Evolutionary conservation across 2,888 invertebrate species (phyloP), one percentile per base, ranked within the genome.

Genomic region (Trachelus iudaicus): DNA sequence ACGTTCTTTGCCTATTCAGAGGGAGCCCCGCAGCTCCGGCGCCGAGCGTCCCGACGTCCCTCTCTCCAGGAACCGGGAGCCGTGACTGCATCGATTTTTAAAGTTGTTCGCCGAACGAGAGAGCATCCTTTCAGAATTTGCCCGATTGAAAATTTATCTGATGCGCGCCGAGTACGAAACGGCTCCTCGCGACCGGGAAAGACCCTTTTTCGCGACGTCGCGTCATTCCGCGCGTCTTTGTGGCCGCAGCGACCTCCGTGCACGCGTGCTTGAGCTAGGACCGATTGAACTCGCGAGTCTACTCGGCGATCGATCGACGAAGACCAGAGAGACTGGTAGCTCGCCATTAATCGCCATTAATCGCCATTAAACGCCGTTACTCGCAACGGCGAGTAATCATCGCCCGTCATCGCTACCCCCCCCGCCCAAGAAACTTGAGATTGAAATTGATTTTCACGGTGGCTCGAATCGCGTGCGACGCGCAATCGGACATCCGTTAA

Each of bases 141-240:
- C 87, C 85, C 89, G 86, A 89, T 89, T 89, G 89, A 89, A 89
- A 89, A 89, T 89, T 89, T 89, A 89, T 89, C 89, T 87, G 87
- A 89, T 89, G 88, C 85, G 86, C 85, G 82, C 82, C 80, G 86
- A 86, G 86, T 87, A 87, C 85, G 88, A 87, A 87, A 81, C 83
- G 83, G 69, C 74, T 56, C 37, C 76, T 15, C 40, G 34, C 73
- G 73, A 23, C 73, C 73, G 15, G 40, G 40, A 15, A 40, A 40
- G 34, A 40, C 73, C 73, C 34, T 31, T n/a, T 30, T 31, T 73
- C 33, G 13, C 23, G 23, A 15, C 40, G 37, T 40, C 6, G 15
- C 15, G 40, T 15, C 15, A 15, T 40, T 40, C 15, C 15, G 40
- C 40, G 40, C 6, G 4, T 4, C 40, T 40, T 40, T 15, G 15